Percentiles rank a stretch among this genome's conserved stretches.
These are phyloP conservation scores for Hydriomena furcata DNA, from an alignment of 2,888 invertebrate species.

Conservation along the genomic window DNA sequence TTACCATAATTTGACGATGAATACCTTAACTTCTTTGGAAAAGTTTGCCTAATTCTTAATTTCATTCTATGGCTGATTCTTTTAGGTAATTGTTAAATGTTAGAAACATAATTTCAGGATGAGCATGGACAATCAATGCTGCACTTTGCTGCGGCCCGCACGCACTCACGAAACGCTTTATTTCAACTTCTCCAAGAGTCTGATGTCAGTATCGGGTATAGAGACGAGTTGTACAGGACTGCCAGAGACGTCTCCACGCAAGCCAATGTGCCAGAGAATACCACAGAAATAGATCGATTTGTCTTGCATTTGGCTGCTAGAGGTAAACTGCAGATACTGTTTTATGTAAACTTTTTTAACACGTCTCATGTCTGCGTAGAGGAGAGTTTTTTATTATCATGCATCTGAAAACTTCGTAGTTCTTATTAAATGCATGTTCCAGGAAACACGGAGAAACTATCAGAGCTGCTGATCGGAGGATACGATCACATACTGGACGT, in stretches of 20 bases:
- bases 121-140: conserved; percentile 95
- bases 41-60: too few species aligned
- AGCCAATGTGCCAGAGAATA: conserved; percentile 90
- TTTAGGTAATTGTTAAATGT: not conserved
- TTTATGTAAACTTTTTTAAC: too few species aligned
- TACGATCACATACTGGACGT: conserved; percentile 94
- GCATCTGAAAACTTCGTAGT: not conserved
- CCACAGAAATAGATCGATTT: conserved; percentile 91
- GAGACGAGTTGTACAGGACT: conserved; percentile 94
- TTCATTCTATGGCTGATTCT: too few species aligned
- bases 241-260: conserved; percentile 93
- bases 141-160: conserved; percentile 93
- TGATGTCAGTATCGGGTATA: conserved; percentile 90
- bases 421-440: conserved; percentile 15
- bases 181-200: conserved; percentile 92
- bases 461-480: conserved; percentile 89
- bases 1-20: too few species aligned
- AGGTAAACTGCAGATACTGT: conserved; percentile 80
- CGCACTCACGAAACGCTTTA: conserved; percentile 91
- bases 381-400: too few species aligned
- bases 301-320: conserved; percentile 90
- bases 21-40: too few species aligned
- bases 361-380: too few species aligned
- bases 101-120: conserved; percentile 84
- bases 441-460: conserved; percentile 74